Evolutionary conservation across 1,140 invertebrate species (phyloP).

Genomic region (Psilanteris sp.): DNA sequence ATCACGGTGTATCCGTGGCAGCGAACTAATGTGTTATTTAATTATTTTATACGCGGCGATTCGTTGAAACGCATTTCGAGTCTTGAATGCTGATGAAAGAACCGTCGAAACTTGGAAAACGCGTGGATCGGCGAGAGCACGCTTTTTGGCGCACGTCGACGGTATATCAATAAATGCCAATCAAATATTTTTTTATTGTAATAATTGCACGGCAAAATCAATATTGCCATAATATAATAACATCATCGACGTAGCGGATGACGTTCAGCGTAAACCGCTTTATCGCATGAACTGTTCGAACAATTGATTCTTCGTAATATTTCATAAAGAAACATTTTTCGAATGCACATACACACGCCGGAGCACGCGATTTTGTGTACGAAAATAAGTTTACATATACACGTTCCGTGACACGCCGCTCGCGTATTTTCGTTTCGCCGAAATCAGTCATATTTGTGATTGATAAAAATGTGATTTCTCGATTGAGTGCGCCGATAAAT

Average conservation of each 20-base stretch:
- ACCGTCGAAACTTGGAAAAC: no score
- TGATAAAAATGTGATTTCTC: slow-evolving; percentile 24
- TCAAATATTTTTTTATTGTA: slow-evolving; percentile 19
- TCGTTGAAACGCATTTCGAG: no score
- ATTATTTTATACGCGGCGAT: no score
- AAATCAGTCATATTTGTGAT: slow-evolving; percentile 24
- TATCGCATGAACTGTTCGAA: slow-evolving; percentile 45
- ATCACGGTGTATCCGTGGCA: no score
- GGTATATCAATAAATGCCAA: neutral
- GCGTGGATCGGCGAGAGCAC: no score
- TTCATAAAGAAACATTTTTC: slow-evolving; percentile 6
- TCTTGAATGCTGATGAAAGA: no score
- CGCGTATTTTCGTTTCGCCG: slow-evolving; percentile 19
- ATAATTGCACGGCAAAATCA: slow-evolving; percentile 20
- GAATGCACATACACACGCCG: slow-evolving; percentile 6
- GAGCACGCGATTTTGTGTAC: neutral
- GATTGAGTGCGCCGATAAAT: slow-evolving; percentile 35
- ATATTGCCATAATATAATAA: neutral
- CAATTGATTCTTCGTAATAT: slow-evolving; percentile 43
- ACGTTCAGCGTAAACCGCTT: slow-evolving; percentile 37
- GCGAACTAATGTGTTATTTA: no score
- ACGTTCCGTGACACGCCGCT: neutral
- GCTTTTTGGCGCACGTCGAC: no score
- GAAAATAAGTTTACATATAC: slow-evolving; percentile 13
- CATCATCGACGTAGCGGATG: neutral